These are phyloP conservation scores for Cosmia pyralina DNA, from an alignment of 2,888 invertebrate species.

Conservation along the genomic window DNA sequence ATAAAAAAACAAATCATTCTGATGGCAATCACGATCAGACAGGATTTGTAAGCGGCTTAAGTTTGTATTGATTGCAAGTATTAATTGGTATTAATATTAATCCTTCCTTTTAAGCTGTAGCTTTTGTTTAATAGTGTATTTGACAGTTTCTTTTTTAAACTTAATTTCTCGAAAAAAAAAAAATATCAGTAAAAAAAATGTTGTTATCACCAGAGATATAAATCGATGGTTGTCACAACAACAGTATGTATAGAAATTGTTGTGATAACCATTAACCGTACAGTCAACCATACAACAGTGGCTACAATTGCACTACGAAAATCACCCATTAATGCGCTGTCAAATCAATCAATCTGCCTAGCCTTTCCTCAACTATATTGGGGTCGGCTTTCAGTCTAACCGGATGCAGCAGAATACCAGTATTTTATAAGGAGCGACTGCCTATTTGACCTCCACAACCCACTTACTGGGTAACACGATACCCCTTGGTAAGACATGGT, in stretches of 20 bases:
- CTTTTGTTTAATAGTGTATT: neutral
- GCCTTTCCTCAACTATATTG: too few relatives aligned
- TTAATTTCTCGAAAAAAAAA: neutral
- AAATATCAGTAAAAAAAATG: neutral
- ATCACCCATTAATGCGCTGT: too few relatives aligned
- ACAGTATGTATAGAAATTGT: neutral
- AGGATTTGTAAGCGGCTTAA: neutral
- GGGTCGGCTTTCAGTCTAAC: too few relatives aligned
- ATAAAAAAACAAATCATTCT: neutral
- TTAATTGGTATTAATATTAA: neutral
- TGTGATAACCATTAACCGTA: neutral
- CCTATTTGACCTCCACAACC: too few relatives aligned
- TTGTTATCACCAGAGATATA: neutral
- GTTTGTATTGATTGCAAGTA: neutral
- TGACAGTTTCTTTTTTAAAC: too few relatives aligned
- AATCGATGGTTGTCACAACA: neutral
- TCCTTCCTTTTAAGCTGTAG: neutral
- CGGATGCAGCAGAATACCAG: too few relatives aligned
- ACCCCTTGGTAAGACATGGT: too few relatives aligned
- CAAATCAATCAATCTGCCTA: too few relatives aligned
- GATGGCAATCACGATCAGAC: slow-evolving; percentile 9
- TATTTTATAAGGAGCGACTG: too few relatives aligned
- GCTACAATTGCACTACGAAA: neutral
- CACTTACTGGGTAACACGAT: too few relatives aligned
- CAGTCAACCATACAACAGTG: neutral